Percentiles rank a stretch among this genome's conserved stretches.
Evolutionary conservation across 2,797 vertebrate genomes (phyloP).

Genomic region (Limosa lapponica): DNA sequence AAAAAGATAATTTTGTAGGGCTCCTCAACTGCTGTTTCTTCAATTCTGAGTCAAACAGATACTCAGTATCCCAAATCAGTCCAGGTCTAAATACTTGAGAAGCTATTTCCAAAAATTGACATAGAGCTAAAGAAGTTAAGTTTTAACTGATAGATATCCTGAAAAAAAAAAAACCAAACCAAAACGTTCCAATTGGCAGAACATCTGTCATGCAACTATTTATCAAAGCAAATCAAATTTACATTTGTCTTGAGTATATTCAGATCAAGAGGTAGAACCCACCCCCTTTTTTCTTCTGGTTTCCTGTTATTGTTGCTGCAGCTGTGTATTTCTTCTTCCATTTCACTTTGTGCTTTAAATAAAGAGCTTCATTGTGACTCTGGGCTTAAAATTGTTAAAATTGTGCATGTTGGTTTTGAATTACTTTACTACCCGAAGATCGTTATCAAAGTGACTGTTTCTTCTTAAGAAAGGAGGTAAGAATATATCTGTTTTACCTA

Average conservation of each 20-base stretch:
- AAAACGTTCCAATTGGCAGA: background rate
- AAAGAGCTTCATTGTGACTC: background rate
- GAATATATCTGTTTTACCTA: slow-evolving; percentile 33
- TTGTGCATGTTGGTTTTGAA: background rate
- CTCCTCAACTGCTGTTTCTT: background rate
- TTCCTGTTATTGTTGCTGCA: slow-evolving; percentile 65
- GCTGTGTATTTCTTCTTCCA: slow-evolving; percentile 47
- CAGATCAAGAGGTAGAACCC: slow-evolving; percentile 27
- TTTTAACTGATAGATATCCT: background rate
- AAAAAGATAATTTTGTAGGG: background rate
- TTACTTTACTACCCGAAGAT: slow-evolving; percentile 35
- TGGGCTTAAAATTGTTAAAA: background rate
- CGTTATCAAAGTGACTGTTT: slow-evolving; percentile 15
- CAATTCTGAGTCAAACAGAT: background rate
- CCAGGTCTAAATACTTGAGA: background rate
- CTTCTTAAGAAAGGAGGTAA: slow-evolving; percentile 63
- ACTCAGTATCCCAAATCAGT: background rate
- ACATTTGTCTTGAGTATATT: background rate
- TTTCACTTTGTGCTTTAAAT: slow-evolving; percentile 21
- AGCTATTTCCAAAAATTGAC: background rate
- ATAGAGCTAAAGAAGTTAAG: background rate
- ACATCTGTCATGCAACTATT: background rate
- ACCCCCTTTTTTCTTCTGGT: slow-evolving; percentile 44
- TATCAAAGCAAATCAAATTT: background rate
- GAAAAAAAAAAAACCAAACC: too few relatives aligned